Evolutionary conservation across 1,140 invertebrate genomes (phyloP), one percentile per base, ranked within the genome.

Genomic region (Conus ventricosus): DNA sequence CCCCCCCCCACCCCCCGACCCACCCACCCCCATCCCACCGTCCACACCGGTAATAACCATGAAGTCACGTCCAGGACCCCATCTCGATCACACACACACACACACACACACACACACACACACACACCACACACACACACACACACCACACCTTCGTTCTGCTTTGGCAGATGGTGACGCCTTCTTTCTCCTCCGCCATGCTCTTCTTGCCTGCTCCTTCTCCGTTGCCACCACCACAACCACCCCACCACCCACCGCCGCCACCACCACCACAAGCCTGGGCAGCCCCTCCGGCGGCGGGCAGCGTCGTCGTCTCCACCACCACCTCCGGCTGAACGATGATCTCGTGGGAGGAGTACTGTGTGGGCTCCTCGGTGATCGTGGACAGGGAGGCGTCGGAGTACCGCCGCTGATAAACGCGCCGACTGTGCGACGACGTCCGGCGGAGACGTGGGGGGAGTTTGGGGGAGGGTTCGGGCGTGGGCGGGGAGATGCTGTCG

Each of bases 311-410:
- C 1, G 98, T 98, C 95, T 99, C 98, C 23, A 99, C 98, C 87
- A 98, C 98, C 39, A 99, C 97, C 95, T 99, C 98, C 17, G 98
- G 98, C 92, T 99, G 97, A 20, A 99, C 98, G 90, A 99, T 97
- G 89, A 99, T 99, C 91, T 98, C 98, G 94, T 98, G 97, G 92
- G 96, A 97, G 15, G 94, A 94, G 88, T 94, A 94, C 89, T 94
- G 93, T 20, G 97, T 97, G 0, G 97, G 97, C 93, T 99, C 98
- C 94, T 99, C 98, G 0, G 98, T 98, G 87, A 99, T 99, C 5
- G 98, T 99, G 5, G 98, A 98, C 51, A 99, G 95, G 25, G 98
- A 98, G 0, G 98, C 97, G 93, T 98, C 97, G 27, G 96, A 96
- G 54, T 93, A 92, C 57, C 91, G 92, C 39, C 92, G 89, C 5